Percentiles rank a stretch among this genome's conserved stretches.
phyloP scores from a whole-genome alignment of 2,888 invertebrate genomes.

The Scelioninae gen. 2 region DNA sequence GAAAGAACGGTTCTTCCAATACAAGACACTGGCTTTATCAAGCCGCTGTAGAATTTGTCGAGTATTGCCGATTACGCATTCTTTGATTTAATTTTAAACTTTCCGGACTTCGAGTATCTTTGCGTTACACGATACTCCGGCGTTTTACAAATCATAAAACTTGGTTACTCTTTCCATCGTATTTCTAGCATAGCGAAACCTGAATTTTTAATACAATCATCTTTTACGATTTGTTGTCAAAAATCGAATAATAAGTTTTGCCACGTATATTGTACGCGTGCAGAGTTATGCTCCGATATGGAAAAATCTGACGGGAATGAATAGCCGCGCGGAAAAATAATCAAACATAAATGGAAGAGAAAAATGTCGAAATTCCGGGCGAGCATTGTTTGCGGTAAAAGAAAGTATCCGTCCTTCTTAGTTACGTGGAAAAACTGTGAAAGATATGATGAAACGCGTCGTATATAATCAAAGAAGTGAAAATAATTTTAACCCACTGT shows the following conservation, averaged over 20 bases:
- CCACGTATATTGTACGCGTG: too few species aligned
- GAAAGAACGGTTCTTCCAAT: constrained; percentile 6
- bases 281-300: not conserved
- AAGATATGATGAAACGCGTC: constrained; percentile 49
- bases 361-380: constrained; percentile 15
- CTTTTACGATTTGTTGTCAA: too few species aligned
- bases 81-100: constrained; percentile 1
- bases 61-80: not conserved
- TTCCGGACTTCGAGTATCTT: too few species aligned
- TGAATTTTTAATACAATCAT: too few species aligned
- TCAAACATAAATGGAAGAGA: constrained; percentile 1
- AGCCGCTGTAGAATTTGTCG: not conserved
- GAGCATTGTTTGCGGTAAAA: constrained; percentile 29
- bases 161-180: too few species aligned
- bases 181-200: too few species aligned
- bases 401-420: constrained; percentile 26
- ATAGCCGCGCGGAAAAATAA: not conserved
- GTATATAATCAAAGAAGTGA: constrained; percentile 64
- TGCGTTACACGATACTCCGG: not conserved
- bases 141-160: not conserved
- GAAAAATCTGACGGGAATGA: not conserved
- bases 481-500: constrained; percentile 60
- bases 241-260: too few species aligned
- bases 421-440: constrained; percentile 36
- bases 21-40: constrained; percentile 18